Percentiles rank a stretch among this genome's conserved stretches.
Conservation (phyloP, 2,797 vertebrate species). For the Chaenodraco wilsoni region DNA sequence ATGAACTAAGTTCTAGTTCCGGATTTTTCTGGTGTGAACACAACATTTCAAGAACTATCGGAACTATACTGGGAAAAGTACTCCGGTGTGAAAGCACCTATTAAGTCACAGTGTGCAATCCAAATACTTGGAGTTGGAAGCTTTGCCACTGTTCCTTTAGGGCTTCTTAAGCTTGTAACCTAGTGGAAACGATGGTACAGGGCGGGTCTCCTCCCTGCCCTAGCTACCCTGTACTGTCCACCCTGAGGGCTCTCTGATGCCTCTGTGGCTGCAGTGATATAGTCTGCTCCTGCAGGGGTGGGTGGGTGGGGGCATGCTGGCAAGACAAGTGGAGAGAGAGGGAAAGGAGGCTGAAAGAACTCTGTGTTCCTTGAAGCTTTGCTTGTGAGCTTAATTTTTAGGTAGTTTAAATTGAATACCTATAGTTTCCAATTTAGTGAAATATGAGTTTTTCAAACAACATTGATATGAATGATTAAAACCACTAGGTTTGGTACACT, state of each 20-base stretch:
- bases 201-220: slow-evolving; percentile 22
- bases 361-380: slow-evolving; percentile 41
- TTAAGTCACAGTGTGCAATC: slow-evolving; percentile 17
- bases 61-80: too few species aligned
- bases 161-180: neutral
- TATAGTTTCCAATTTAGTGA: neutral
- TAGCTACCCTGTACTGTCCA: slow-evolving; percentile 47
- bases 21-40: too few species aligned
- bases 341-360: slow-evolving; percentile 27
- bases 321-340: neutral
- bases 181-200: slow-evolving; percentile 18
- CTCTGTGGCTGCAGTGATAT: slow-evolving; percentile 51
- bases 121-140: neutral
- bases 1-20: too few species aligned
- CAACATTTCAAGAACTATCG: too few species aligned
- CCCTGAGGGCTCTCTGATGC: slow-evolving; percentile 41
- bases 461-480: neutral
- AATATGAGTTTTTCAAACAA: neutral
- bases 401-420: neutral
- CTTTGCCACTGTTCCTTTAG: neutral
- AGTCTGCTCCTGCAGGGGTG: slow-evolving; percentile 28
- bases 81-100: too few species aligned
- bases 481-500: neutral
- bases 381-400: slow-evolving; percentile 11
- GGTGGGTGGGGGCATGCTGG: slow-evolving; percentile 6